Evolutionary conservation across 2,797 vertebrate species (phyloP).

Genomic region (Rhinoraja longicauda): DNA sequence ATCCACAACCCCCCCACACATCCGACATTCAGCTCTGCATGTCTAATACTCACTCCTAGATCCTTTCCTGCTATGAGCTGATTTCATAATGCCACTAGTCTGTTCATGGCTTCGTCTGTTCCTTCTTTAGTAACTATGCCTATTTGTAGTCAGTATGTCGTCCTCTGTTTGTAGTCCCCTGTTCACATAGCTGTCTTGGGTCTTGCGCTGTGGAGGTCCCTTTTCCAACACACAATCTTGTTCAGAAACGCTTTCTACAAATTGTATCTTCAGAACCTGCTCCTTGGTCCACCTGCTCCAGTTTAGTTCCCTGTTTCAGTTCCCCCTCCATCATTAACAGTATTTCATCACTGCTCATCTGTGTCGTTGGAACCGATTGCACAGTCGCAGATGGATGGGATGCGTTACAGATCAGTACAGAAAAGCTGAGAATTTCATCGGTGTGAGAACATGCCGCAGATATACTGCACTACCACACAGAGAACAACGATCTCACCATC

Average conservation of each 20-base stretch:
- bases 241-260: neutral
- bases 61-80: neutral
- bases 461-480: too few species aligned
- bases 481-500: too few species aligned
- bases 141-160: neutral
- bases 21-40: neutral
- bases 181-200: neutral
- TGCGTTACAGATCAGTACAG: too few species aligned
- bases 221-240: neutral
- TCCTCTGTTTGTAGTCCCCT: neutral
- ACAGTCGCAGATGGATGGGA: too few species aligned
- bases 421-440: too few species aligned
- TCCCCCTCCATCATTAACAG: neutral
- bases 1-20: neutral
- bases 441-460: too few species aligned
- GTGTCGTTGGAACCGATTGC: neutral
- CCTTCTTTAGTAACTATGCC: neutral
- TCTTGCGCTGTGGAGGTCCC: neutral
- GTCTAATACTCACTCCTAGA: neutral
- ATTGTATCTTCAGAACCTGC: neutral
- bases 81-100: neutral
- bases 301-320: too few species aligned
- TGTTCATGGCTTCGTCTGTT: neutral
- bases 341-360: neutral
- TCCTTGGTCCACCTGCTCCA: neutral